phyloP scores from a whole-genome alignment of 2,888 invertebrate species.

The Trichopria drosophilae region DNA sequence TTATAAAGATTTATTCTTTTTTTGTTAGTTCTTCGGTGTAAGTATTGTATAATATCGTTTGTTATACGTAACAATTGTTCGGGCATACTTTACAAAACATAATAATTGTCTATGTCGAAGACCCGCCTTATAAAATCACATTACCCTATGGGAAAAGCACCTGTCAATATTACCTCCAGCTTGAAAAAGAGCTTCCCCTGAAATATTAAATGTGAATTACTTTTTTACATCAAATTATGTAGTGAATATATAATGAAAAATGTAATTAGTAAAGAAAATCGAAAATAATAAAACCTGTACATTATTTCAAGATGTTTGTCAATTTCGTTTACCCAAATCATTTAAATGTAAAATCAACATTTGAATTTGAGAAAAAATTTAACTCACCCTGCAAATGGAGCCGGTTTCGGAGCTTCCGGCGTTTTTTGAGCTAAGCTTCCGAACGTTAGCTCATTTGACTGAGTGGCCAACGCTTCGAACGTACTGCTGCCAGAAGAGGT shows the following conservation, averaged over 20 bases:
- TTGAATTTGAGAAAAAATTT: not conserved
- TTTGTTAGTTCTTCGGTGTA: no score
- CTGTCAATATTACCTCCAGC: constrained; percentile 50
- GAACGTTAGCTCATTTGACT: constrained; percentile 46
- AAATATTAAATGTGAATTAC: no score
- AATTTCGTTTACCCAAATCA: constrained; percentile 4
- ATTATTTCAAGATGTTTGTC: no score
- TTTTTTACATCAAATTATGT: no score
- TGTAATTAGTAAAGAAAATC: not conserved
- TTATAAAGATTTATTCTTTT: no score
- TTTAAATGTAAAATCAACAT: constrained; percentile 5
- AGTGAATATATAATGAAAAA: constrained; percentile 9
- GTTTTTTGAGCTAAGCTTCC: constrained; percentile 47
- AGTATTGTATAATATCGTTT: no score
- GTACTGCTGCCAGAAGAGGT: constrained; percentile 44
- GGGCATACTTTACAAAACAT: no score
- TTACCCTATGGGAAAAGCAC: no score
- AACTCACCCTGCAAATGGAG: constrained; percentile 49
- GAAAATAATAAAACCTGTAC: no score
- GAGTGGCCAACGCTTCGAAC: constrained; percentile 52
- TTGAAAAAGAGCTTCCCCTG: constrained; percentile 54
- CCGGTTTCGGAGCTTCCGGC: constrained; percentile 46
- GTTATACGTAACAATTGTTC: no score
- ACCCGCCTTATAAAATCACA: no score
- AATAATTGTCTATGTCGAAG: no score